Base-by-base conservation (phyloP, 2,113 vertebrate species). In the Cyphomyrus discorhynchus region DNA sequence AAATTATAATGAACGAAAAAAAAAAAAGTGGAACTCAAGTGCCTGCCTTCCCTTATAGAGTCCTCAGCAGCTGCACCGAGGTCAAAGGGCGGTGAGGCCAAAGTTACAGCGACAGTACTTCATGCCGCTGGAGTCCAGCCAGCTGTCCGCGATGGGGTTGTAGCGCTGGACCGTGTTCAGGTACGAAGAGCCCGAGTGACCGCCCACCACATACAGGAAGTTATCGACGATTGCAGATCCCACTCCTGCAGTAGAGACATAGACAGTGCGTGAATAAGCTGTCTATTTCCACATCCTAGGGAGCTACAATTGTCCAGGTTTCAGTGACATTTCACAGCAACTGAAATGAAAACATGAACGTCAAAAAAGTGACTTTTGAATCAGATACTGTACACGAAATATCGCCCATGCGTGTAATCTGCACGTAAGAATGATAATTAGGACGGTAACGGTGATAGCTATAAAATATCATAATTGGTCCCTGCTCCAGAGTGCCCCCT, bases 81-180 rank as follows among this genome's bases (percentile, higher is more conserved):
- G 93, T 99, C 98, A 99, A 94, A 99, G 98, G 0, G 98, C 98
- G 21, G 98, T 97, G 84, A 99, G 94, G 90, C 98, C 98, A 93
- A 99, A 99, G 92, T 99, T 99, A 96, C 98, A 99, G 7, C 98
- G 98, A 89, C 98, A 99, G 93, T 97, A 97, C 95, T 97, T 96
- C 98, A 99, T 99, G 56, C 98, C 98, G 0, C 97, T 98, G 0
- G 97, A 98, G 96, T 99, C 98, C 95, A 97, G 96, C 98, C 98
- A 99, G 21, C 95, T 96, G 92, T 99, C 98, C 0, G 97, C 96
- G 93, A 98, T 97, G 17, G 98, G 98, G 87, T 99, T 97, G 5
- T 99, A 99, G 86, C 97, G 96, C 95, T 99, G 98, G 77, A 99
- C 98, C 19, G 97, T 97, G 94, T 99, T 99, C 93, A 99, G 95